Evolutionary conservation across 2,797 vertebrate genomes (phyloP), one percentile per base, ranked within the genome.

Genomic region (Sebastes nivosus): DNA sequence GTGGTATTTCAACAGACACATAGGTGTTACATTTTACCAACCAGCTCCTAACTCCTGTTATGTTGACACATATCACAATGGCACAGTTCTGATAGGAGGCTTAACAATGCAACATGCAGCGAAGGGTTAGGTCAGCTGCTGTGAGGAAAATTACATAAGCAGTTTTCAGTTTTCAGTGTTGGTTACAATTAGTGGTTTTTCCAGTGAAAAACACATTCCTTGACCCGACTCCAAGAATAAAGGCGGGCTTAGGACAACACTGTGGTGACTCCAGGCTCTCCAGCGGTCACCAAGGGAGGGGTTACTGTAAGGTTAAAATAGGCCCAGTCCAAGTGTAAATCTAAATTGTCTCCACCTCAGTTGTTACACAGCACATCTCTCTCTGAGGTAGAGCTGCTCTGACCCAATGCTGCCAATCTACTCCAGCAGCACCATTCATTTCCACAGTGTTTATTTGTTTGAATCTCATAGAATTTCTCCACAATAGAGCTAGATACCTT

Each of bases 121-220:
- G 6, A 14, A 34, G n/a, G 77, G 83, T 90, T 36, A 66, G 83
- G 87, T 89, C 86, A 88, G 84, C 59, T 70, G 78, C 54, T 86
- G 88, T 38, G 80, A 89, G 87, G 73, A 86, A 91, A 91, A 91
- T 91, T 90, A 89, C 89, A 89, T 74, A 87, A 86, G 89, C 77
- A 86, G 85, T 88, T 91, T 90, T 73, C 64, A 91, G 78, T 78
- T 90, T 87, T 90, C 75, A 72, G 67, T 60, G 76, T 92, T 32
- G 54, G 88, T 93, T 89, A 85, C 87, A 94, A 94, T 95, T 93
- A 94, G 93, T 90, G 94, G 91, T 77, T 94, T 93, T 88, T 89
- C 74, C 85, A 92, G 88, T 68, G 88, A 94, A 94, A 94, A 93
- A 93, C 93, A 92, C 93, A 92, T 94, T 92, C 89, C 87, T 88